These are phyloP conservation scores for Margaritifera margaritifera DNA, from an alignment of 2,888 invertebrate species.

Conservation along the genomic window DNA sequence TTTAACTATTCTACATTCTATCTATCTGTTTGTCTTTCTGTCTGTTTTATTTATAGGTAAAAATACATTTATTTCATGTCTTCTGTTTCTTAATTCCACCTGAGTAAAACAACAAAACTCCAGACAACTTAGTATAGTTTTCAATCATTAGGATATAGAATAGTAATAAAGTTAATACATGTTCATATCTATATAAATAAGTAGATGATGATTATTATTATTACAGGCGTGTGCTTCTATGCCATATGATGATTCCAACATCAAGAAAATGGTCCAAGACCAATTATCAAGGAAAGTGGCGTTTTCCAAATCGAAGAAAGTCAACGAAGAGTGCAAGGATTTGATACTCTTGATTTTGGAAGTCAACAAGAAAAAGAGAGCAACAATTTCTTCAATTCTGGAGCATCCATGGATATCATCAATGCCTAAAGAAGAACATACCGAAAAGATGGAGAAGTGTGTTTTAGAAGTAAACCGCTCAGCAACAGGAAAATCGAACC, in stretches of 20 bases:
- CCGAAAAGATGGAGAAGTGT: no score
- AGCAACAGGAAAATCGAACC: no score
- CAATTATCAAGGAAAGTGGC: conserved; percentile 76
- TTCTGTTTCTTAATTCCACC: no score
- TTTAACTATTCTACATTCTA: background rate
- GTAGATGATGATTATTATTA: background rate
- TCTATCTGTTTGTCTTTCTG: no score
- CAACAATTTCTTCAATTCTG: conserved; percentile 52
- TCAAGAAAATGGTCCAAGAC: conserved; percentile 86
- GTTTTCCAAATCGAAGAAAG: conserved; percentile 75
- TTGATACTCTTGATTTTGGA: conserved; percentile 87
- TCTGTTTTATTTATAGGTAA: no score
- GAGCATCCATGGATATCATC: conserved; percentile 49
- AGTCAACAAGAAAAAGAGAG: conserved; percentile 81
- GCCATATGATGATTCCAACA: conserved; percentile 86
- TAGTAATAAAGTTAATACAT: no score
- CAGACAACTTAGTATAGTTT: no score
- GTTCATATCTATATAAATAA: no score
- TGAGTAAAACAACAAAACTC: no score
- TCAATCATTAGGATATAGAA: no score
- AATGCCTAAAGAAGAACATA: no score
- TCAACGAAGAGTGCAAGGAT: conserved; percentile 76
- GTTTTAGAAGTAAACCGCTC: no score
- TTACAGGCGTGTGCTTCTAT: conserved; percentile 82
- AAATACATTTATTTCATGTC: background rate